phyloP scores from a whole-genome alignment of 2,888 invertebrate genomes.

The Craniophora ligustri region DNA sequence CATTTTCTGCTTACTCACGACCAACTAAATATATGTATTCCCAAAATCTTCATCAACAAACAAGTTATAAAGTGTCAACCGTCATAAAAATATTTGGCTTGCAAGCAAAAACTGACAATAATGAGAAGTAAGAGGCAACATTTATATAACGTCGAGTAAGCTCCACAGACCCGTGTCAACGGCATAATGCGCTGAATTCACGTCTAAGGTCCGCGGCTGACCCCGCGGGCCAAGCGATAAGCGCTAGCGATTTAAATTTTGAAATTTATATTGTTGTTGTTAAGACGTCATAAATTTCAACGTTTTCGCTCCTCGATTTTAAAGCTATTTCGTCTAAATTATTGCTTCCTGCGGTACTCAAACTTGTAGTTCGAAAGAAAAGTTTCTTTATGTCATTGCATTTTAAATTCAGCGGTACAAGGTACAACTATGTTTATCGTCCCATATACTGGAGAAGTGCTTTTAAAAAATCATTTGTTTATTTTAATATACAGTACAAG shows the following conservation, averaged over 20 bases:
- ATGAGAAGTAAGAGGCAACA: conserved; percentile 53
- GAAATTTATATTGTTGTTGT: neutral
- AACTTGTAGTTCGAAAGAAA: no score
- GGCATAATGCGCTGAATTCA: conserved; percentile 59
- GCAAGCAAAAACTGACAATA: conserved; percentile 51
- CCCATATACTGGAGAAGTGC: no score
- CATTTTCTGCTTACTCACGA: no score
- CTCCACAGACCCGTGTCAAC: conserved; percentile 58
- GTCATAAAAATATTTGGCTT: conserved; percentile 38
- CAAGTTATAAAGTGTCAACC: conserved; percentile 30
- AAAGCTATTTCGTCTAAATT: no score
- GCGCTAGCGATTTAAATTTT: conserved; percentile 10
- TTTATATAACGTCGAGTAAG: conserved; percentile 63
- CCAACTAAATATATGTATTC: conserved; percentile 29
- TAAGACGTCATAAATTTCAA: neutral
- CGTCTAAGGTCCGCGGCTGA: conserved; percentile 49
- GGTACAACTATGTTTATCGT: no score
- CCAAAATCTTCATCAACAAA: conserved; percentile 21
- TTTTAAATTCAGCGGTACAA: no score
- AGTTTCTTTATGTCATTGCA: no score
- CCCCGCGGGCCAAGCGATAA: neutral
- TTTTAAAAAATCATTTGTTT: no score
- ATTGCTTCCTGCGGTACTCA: no score
- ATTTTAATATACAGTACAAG: no score
- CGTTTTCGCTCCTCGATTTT: no score